Evolutionary conservation across 2,113 vertebrate genomes (phyloP), one percentile per base, ranked within the genome.

Genomic region (Athene noctua): DNA sequence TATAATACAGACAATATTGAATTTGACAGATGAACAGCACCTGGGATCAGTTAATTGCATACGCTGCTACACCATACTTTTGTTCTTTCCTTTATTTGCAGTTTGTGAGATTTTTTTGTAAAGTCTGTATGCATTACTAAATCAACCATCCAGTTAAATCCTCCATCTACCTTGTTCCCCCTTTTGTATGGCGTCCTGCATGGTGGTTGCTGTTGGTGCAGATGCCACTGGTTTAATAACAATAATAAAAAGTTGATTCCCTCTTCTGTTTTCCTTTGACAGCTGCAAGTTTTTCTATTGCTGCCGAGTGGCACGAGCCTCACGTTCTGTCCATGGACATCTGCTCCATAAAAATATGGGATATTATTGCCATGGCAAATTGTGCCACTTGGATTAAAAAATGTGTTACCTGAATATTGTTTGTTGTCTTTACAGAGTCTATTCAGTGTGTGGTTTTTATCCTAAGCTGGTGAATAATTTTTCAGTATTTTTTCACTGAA

Each of bases 221-320:
- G 88, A 51, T 84, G 88, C 85, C 9, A 7, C 40, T 54, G 67
- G 18, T 92, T 93, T 93, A 96, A 80, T 66, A 92, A 86, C 34
- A 89, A 67, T 15, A 65, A 84, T 78, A 91, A 86, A 90, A 94
- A 95, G 88, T 95, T 94, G 83, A 66, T 96, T 96, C 72, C 47
- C 82, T 96, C 85, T 96, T 97, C 74, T 73, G 36, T 90, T 92
- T 83, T 96, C 79, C 92, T 96, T 95, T 93, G 90, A 95, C 92
- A 94, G 92, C 78, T 95, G 96, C 86, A 95, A 86, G 72, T 95
- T 23, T 90, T 46, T 88, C 93, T 93, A 61, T 94, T 74, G 88
- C 93, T 96, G 85, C 86, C 0, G 59, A 88, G 88, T 55, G 82
- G 85, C 90, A 55, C 0, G 1, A 86, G 75, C 74, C 51, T 86